Evolutionary conservation across 2,113 vertebrate genomes (phyloP).

Genomic region (Meriones unguiculatus): DNA sequence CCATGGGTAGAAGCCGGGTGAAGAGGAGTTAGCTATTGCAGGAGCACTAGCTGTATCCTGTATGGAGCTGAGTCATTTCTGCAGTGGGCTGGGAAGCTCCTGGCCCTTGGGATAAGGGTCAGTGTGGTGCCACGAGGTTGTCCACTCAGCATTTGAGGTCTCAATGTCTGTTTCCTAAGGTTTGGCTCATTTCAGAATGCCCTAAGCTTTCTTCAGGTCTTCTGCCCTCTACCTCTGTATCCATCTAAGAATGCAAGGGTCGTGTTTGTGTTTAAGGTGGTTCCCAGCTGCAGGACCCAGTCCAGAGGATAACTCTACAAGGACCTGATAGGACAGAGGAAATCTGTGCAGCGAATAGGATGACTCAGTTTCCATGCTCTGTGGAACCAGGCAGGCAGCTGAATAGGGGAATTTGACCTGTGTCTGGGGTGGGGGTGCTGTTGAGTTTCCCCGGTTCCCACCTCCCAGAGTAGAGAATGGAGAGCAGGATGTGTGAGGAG

Average conservation of each 20-base stretch:
- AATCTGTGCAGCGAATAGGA: background rate
- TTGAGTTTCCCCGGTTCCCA: background rate
- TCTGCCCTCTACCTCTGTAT: background rate
- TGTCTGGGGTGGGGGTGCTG: too few species aligned
- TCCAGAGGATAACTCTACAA: background rate
- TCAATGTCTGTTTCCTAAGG: background rate
- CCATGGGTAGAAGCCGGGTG: too few species aligned
- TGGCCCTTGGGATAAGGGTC: background rate
- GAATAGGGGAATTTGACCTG: background rate
- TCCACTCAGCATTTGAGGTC: background rate
- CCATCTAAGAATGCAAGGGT: background rate
- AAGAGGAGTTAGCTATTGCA: background rate
- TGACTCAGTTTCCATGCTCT: background rate
- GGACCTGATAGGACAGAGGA: background rate
- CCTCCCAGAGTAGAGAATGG: background rate
- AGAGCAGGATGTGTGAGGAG: background rate
- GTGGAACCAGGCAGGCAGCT: too few species aligned
- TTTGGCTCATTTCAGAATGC: background rate
- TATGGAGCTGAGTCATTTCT: background rate
- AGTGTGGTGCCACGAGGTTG: background rate
- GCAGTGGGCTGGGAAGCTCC: background rate
- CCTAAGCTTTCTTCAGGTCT: background rate
- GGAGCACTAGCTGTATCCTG: background rate
- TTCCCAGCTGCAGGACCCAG: background rate
- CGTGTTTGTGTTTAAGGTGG: background rate